Percentiles rank a stretch among this genome's conserved stretches.
These are phyloP conservation scores for Morpho helenor DNA, from an alignment of 2,888 invertebrate species.

Conservation along the genomic window DNA sequence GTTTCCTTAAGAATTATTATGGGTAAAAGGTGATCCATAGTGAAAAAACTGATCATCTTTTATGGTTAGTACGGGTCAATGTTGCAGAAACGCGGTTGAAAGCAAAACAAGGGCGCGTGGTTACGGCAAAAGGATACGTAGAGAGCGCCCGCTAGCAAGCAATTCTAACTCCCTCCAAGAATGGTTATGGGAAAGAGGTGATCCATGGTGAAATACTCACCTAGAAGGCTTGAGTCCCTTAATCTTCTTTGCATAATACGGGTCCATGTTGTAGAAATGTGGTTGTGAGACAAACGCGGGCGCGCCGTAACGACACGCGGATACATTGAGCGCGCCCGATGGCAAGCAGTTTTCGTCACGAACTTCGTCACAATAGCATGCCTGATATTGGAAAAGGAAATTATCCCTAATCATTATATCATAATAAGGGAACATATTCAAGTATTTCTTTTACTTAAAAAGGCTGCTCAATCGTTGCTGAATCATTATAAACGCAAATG, in stretches of 20 bases:
- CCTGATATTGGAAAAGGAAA: slow-evolving; percentile 42
- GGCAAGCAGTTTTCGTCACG: slow-evolving; percentile 66
- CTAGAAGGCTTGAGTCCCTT: slow-evolving; percentile 82
- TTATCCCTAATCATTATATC: no score
- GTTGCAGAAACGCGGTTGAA: no score
- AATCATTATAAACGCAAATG: no score
- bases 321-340: slow-evolving; percentile 85
- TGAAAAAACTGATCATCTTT: no score
- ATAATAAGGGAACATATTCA: no score
- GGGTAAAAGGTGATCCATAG: no score
- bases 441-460: no score
- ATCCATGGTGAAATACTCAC: slow-evolving; percentile 40
- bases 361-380: slow-evolving; percentile 82
- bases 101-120: no score
- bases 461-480: no score
- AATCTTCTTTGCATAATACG: slow-evolving; percentile 80
- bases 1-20: slow-evolving; percentile 25
- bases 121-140: no score
- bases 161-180: background rate
- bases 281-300: slow-evolving; percentile 91
- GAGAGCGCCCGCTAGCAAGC: slow-evolving; percentile 56
- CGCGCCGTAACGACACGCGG: slow-evolving; percentile 87
- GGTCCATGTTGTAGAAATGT: slow-evolving; percentile 88
- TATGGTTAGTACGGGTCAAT: no score
- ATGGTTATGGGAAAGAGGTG: background rate